Evolutionary conservation across 2,888 invertebrate species (phyloP).

Genomic region (Cerastis leucographa): DNA sequence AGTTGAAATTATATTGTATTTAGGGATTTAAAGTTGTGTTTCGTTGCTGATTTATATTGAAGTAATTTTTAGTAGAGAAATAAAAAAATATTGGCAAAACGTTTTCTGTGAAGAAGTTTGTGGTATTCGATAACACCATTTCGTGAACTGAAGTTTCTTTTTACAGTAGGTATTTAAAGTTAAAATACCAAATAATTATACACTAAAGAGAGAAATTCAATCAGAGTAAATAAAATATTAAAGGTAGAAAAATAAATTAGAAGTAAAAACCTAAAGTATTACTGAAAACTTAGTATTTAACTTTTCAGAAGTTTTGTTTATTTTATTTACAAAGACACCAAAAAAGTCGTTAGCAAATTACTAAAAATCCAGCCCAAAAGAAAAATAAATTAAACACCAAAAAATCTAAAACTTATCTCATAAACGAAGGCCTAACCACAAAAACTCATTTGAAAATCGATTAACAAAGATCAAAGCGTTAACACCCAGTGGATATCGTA

Average conservation of each 20-base stretch:
- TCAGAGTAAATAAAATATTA: not conserved
- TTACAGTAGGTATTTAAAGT: no score
- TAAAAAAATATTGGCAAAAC: not conserved
- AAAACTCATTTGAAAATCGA: conserved; percentile 55
- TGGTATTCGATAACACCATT: not conserved
- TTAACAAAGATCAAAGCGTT: conserved; percentile 50
- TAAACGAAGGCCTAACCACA: conserved; percentile 10
- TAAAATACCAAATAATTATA: not conserved
- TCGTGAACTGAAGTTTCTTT: not conserved
- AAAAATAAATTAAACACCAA: conserved; percentile 5
- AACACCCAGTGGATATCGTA: conserved; percentile 35
- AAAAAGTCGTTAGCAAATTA: not conserved
- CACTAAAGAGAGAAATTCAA: not conserved
- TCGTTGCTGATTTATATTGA: conserved; percentile 13
- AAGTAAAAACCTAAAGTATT: not conserved
- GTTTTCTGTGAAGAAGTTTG: not conserved
- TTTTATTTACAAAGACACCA: not conserved
- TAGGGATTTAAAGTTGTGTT: conserved; percentile 56
- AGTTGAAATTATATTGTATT: conserved; percentile 58
- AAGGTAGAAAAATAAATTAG: not conserved
- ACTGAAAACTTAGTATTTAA: no score
- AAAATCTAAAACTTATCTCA: conserved; percentile 4
- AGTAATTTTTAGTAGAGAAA: not conserved
- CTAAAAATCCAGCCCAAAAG: not conserved
- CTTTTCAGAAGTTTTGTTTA: no score